These are phyloP conservation scores for Chymomyza fuscimana DNA, from an alignment of 2,888 invertebrate genomes.

Conservation along the genomic window DNA sequence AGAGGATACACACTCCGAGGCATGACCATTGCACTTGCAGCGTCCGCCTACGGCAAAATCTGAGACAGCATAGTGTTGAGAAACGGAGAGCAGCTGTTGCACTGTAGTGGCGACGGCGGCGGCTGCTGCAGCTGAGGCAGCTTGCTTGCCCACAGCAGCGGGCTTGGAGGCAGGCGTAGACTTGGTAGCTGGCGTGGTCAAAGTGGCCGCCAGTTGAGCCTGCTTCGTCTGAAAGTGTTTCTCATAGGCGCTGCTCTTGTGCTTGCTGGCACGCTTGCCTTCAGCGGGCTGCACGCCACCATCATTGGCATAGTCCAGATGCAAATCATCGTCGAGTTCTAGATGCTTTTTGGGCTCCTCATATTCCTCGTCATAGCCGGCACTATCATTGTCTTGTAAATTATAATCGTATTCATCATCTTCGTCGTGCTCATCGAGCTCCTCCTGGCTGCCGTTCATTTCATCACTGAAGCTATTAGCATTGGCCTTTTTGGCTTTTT, in stretches of 20 bases:
- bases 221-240: slow-evolving; percentile 67
- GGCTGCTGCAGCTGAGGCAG: slow-evolving; percentile 65
- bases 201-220: slow-evolving; percentile 30
- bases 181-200: slow-evolving; percentile 61
- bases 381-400: slow-evolving; percentile 73
- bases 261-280: slow-evolving; percentile 58
- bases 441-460: slow-evolving; percentile 75
- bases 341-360: slow-evolving; percentile 75
- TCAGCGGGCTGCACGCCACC: slow-evolving; percentile 33
- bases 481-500: slow-evolving; percentile 55
- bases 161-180: slow-evolving; percentile 68
- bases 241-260: slow-evolving; percentile 64
- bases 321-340: slow-evolving; percentile 69
- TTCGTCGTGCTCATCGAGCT: slow-evolving; percentile 55
- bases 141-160: slow-evolving; percentile 60
- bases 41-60: slow-evolving; percentile 99
- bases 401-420: slow-evolving; percentile 71
- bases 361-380: slow-evolving; percentile 68
- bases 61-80: slow-evolving; percentile 95
- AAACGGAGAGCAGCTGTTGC: slow-evolving; percentile 78
- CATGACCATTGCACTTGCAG: slow-evolving; percentile 99
- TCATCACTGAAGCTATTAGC: slow-evolving; percentile 77
- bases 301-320: slow-evolving; percentile 73
- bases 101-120: slow-evolving; percentile 41
- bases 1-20: slow-evolving; percentile 89